Evolutionary conservation across 1,140 invertebrate genomes (phyloP), one percentile per base, ranked within the genome.

Genomic region (Drosophila persimilis): DNA sequence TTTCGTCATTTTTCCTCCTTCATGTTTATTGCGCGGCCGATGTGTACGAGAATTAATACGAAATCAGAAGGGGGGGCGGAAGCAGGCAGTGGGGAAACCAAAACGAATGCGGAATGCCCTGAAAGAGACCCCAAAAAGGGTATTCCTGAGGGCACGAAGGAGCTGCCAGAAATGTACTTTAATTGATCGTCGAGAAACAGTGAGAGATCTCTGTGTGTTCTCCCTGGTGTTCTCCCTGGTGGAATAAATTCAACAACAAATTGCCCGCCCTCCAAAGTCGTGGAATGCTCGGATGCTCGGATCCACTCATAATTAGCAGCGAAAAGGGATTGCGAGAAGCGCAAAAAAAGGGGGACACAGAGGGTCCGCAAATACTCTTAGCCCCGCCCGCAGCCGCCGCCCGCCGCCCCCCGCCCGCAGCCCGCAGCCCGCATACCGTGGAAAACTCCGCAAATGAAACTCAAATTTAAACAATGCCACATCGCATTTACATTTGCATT

Each of bases 401-500:
- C 6, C 29, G 29, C 6, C 8, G 20, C 26, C 26, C 26, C 5
- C 6, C 0, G 0, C 24, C 24, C 5, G 5, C 6, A 26, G 20
- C 29, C 29, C 29, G 7, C 29, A 3, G 8, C 31, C 31, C 31
- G 31, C 31, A 31, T 31, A 3, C 31, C 31, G 8, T 31, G 0
- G 9, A 26, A 26, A 26, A 11, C 35, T 39, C 11, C 35, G 52
- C 46, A 78, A 78, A 67, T 77, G 11, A 70, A 62, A 69, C 43
- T 53, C 64, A 62, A 86, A 74, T 61, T 55, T 54, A 75, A 85
- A 85, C 80, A 83, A 84, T 83, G 67, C 51, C 73, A 54, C 43
- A 43, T 47, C 70, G 74, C 75, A 89, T 88, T 78, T 86, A 76
- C 78, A 86, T 86, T 86, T 86, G 83, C 83, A 86, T 86, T 86